Base-by-base conservation (phyloP, 2,888 invertebrate species). In the Pseudococcus jackbeardsleyi region DNA sequence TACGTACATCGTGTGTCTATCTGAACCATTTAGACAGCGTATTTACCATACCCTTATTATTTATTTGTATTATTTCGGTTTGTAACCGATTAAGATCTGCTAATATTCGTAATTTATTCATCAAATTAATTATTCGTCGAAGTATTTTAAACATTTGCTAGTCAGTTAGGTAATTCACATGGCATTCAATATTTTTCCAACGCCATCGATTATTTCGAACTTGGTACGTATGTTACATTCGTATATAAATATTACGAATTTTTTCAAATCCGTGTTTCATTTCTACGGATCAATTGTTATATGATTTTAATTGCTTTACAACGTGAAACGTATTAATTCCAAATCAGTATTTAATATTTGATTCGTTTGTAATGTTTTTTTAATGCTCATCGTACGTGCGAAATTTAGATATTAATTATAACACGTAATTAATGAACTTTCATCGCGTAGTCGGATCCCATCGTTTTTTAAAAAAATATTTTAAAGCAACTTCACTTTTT, bases 21-120 rank as follows among this genome's bases (percentile, higher is more conserved):
- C 26, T 22, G 8, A 9, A 8, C 5, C 8, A 59, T 22, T 19
- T 64, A 64, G 64, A 33, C 72, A 33, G 15, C 46, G 46, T 82
- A 82, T 46, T 46, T 82, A 46, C 46, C 12, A 46, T 82, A 46
- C 33, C 46, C 19, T 8, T 42, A 46, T 82, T 82, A 82, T 82
- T 82, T 46, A 46, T 11, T 82, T 82, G 19, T 46, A 26, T 82
- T 46, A 26, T 82, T 46, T 82, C 79, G 79, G 79, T 82, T 82
- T 17, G 11, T n/a, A 33, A 82, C 46, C 79, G 79, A 82, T 82
- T 42, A 46, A 19, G 79, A 82, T 82, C 79, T 82, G 79, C n/a
- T 72, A 82, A 82, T 82, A 82, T 82, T 82, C 19, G 46, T 82
- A 82, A 68, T 33, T 72, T 72, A 68, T 72, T 64, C 64, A 72